Conservation (phyloP, 2,113 vertebrate genomes). For the Psammodynastes pulverulentus region DNA sequence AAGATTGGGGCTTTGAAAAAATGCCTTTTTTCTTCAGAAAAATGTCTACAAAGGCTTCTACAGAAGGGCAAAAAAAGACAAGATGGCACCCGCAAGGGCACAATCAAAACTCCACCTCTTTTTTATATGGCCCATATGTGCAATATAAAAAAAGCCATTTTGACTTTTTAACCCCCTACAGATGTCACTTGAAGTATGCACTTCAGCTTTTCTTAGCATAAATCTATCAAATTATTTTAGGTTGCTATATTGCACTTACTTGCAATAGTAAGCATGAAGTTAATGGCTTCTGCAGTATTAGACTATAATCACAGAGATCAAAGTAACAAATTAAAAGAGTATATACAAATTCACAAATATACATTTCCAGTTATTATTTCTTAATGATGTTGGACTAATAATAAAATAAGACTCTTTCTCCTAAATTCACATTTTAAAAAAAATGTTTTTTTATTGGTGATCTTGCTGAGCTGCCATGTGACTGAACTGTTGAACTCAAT, state of each 20-base stretch:
- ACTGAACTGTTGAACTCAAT: constrained; percentile 25
- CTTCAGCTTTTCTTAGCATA: not conserved
- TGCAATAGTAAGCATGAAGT: not conserved
- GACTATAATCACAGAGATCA: not conserved
- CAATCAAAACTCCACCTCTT: not conserved
- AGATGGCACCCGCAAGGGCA: not conserved
- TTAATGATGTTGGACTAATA: not conserved
- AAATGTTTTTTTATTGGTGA: constrained; percentile 49
- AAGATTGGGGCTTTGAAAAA: not conserved
- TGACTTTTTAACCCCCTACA: not conserved
- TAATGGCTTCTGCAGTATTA: not conserved
- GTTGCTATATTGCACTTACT: not conserved
- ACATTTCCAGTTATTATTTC: not conserved
- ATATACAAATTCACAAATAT: not conserved
- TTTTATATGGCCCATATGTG: not conserved
- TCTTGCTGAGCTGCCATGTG: constrained; percentile 39
- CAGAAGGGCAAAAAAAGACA: not conserved
- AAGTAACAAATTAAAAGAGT: not conserved
- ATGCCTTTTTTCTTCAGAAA: not conserved
- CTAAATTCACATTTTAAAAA: not conserved
- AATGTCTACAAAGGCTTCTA: not conserved
- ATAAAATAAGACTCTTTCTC: constrained; percentile 11
- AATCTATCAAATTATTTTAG: not conserved
- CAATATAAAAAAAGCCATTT: not conserved
- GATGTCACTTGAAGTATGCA: not conserved